phyloP scores from a whole-genome alignment of 2,888 invertebrate species.

The Trissonchulus sp. region DNA sequence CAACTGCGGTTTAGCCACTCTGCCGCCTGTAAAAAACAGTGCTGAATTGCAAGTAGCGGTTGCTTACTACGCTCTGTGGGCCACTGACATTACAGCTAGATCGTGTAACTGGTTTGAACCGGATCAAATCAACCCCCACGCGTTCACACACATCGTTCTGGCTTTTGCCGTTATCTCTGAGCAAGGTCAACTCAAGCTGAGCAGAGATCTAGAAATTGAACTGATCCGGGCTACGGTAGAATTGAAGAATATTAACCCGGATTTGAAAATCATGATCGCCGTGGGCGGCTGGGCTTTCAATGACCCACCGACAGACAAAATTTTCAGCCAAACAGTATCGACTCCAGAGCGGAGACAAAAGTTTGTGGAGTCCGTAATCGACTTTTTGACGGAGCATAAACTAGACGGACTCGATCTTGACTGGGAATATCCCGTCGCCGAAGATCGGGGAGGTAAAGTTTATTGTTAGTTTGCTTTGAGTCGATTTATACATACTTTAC shows the following conservation, averaged over 20 bases:
- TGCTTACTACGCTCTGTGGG: neutral
- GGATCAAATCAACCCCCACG: neutral
- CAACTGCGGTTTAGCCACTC: neutral
- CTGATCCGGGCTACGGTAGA: neutral
- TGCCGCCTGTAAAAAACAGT: neutral
- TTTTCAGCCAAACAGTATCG: neutral
- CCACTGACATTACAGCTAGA: neutral
- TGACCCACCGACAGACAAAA: neutral
- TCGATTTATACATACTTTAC: too few relatives aligned
- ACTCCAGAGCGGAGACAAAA: slow-evolving; percentile 42
- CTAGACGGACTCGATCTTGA: slow-evolving; percentile 54
- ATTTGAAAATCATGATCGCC: slow-evolving; percentile 4
- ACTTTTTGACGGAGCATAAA: slow-evolving; percentile 48
- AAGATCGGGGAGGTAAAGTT: neutral
- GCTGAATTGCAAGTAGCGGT: neutral
- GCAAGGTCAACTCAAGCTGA: neutral
- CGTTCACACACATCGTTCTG: neutral
- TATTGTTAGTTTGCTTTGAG: too few relatives aligned
- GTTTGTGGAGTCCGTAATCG: slow-evolving; percentile 60
- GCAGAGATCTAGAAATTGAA: neutral
- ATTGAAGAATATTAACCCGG: neutral
- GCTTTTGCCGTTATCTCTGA: neutral
- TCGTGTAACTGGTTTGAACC: neutral
- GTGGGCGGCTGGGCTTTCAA: slow-evolving; percentile 16
- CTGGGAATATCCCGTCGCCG: slow-evolving; percentile 51